Percentiles rank a stretch among this genome's conserved stretches.
Conservation (phyloP, 1,140 invertebrate species). For the Trachelipus rathkii region DNA sequence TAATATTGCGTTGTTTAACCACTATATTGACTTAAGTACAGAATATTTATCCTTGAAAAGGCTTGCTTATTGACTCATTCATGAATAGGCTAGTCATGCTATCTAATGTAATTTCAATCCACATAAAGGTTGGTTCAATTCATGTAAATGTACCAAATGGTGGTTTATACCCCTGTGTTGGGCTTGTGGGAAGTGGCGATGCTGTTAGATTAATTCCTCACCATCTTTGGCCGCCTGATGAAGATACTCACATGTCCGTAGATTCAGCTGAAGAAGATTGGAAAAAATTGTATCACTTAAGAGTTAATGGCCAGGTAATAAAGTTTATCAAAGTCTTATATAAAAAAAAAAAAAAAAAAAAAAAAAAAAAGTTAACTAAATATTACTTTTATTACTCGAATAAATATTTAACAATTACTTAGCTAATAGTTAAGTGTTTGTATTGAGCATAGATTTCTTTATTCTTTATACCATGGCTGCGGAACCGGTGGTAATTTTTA, state of each 20-base stretch:
- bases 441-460: too few species aligned
- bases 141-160: conserved; percentile 43
- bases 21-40: too few species aligned
- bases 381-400: not conserved
- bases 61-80: too few species aligned
- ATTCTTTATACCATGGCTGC: too few species aligned
- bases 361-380: too few species aligned
- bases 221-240: conserved; percentile 52
- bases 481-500: too few species aligned
- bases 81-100: too few species aligned
- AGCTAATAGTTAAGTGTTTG: too few species aligned
- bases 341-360: too few species aligned
- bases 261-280: conserved; percentile 59
- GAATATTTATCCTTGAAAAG: too few species aligned
- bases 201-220: conserved; percentile 50
- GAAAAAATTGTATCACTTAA: conserved; percentile 56
- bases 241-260: conserved; percentile 56
- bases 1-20: too few species aligned
- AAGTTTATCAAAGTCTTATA: conserved; percentile 5
- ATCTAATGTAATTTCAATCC: conserved; percentile 10
- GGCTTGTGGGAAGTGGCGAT: conserved; percentile 53
- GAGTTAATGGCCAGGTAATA: conserved; percentile 55
- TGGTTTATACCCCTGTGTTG: conserved; percentile 52
- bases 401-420: not conserved
- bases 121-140: conserved; percentile 46